A percentile compares a stretch with the other conserved stretches of the same genome.
phyloP scores from a whole-genome alignment of 92 coral and sea anemone genomes.

The Phenganax subtilis region DNA sequence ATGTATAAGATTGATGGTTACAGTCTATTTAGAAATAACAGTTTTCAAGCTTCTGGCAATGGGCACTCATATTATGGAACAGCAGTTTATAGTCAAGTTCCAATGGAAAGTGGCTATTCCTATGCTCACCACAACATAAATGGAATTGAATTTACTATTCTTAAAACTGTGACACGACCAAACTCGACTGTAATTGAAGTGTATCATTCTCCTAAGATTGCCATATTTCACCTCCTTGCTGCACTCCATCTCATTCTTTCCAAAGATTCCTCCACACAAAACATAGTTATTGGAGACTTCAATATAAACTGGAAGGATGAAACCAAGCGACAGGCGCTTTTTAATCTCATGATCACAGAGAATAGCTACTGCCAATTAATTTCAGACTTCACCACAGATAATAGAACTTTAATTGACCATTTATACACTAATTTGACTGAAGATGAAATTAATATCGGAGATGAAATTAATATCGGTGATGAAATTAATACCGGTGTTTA shows the following conservation, averaged over 20 bases:
- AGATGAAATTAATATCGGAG: conserved; percentile 24
- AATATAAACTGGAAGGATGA: conserved; percentile 54
- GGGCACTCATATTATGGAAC: conserved; percentile 57
- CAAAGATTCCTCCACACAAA: conserved; percentile 32
- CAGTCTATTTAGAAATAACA: conserved; percentile 46
- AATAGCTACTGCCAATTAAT: neutral
- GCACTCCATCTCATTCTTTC: conserved; percentile 12
- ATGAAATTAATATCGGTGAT: neutral
- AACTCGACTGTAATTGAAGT: conserved; percentile 32
- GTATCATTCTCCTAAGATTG: conserved; percentile 59
- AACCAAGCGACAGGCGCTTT: conserved; percentile 39
- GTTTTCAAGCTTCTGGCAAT: conserved; percentile 42
- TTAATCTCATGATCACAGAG: conserved; percentile 10
- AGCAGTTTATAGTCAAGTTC: conserved; percentile 61
- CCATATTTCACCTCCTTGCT: conserved; percentile 38
- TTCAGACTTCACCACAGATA: conserved; percentile 30
- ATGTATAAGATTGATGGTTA: conserved; percentile 44
- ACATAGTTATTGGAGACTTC: conserved; percentile 49
- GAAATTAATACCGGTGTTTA: conserved; percentile 34
- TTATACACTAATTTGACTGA: conserved; percentile 39
- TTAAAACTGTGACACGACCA: conserved; percentile 55
- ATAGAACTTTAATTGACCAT: conserved; percentile 27
- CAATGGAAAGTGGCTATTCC: conserved; percentile 57
- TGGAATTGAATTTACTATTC: conserved; percentile 48
- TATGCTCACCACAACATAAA: conserved; percentile 50